Evolutionary conservation across 2,888 invertebrate species (phyloP).

Genomic region (Drosophila pegasa): DNA sequence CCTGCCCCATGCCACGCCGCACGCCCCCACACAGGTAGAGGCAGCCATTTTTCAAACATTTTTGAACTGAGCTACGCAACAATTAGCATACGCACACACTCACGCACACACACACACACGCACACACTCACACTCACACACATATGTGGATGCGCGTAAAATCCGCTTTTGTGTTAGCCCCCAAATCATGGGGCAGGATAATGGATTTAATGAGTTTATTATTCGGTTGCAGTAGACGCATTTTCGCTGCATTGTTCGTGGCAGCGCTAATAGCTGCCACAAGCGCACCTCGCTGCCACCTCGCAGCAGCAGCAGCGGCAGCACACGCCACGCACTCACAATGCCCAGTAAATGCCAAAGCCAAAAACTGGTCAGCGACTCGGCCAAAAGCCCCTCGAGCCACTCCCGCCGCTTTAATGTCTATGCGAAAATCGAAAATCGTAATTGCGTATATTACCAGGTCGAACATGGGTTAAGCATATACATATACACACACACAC

Average conservation of each 20-base stretch:
- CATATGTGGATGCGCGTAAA: constrained; percentile 41
- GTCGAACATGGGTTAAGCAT: constrained; percentile 7
- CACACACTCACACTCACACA: constrained; percentile 8
- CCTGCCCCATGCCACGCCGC: background rate
- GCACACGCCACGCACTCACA: background rate
- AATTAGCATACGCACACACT: constrained; percentile 43
- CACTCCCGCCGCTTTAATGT: background rate
- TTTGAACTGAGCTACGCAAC: constrained; percentile 24
- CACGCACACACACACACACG: constrained; percentile 11
- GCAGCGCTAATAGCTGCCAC: constrained; percentile 11
- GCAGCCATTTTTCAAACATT: constrained; percentile 18
- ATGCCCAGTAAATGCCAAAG: constrained; percentile 47
- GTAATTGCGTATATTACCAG: constrained; percentile 38
- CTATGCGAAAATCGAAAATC: constrained; percentile 28
- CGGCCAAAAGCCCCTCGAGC: constrained; percentile 19
- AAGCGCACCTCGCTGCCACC: constrained; percentile 30
- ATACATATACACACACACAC: background rate
- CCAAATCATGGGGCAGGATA: constrained; percentile 81
- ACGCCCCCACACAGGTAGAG: background rate
- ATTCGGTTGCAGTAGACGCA: constrained; percentile 52
- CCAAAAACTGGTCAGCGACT: constrained; percentile 41
- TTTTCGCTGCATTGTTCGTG: constrained; percentile 41
- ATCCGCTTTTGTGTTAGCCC: constrained; percentile 82
- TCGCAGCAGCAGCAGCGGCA: constrained; percentile 6
- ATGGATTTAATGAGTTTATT: constrained; percentile 82